These are phyloP conservation scores for Callipepla squamata DNA, from an alignment of 2,113 vertebrate genomes.

Conservation along the genomic window DNA sequence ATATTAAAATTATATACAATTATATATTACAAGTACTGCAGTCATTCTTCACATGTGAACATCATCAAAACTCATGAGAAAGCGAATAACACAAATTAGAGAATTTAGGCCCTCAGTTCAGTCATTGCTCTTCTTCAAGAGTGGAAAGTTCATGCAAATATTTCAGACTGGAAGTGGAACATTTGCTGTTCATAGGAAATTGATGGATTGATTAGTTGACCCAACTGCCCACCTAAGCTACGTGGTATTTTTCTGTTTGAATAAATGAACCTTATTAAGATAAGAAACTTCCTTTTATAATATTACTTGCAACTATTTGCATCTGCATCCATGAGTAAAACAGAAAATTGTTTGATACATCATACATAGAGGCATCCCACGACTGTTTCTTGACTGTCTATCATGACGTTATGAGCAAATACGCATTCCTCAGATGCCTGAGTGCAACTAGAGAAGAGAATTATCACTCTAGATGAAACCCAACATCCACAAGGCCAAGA, in stretches of 20 bases:
- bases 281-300: neutral
- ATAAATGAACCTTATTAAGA: neutral
- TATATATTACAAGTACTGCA: neutral
- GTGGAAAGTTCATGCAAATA: neutral
- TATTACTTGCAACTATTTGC: neutral
- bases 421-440: neutral
- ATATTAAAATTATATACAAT: too few relatives aligned
- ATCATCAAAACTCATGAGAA: neutral
- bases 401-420: neutral
- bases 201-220: neutral
- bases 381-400: neutral
- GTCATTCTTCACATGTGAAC: neutral
- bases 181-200: neutral
- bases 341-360: neutral
- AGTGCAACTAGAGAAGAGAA: neutral
- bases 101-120: neutral
- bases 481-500: rapidly evolving
- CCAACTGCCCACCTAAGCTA: neutral
- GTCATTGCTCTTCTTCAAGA: neutral
- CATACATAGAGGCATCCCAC: neutral
- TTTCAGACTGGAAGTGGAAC: neutral
- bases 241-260: neutral
- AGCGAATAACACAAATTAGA: neutral
- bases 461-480: neutral
- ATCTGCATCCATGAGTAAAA: neutral